Conservation (phyloP, 2,797 vertebrate genomes). For the Poecilia gillii region DNA sequence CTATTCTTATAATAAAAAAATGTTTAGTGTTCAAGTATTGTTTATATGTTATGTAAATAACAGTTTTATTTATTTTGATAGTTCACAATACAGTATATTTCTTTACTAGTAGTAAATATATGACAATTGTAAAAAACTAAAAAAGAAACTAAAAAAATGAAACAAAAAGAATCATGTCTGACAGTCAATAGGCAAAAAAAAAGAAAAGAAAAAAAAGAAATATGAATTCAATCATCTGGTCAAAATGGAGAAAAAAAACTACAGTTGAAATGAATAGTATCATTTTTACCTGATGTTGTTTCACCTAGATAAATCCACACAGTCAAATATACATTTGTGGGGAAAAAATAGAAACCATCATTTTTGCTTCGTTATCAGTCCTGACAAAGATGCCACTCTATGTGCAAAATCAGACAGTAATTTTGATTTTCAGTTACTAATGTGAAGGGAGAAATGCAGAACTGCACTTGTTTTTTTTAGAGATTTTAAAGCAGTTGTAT, state of each 20-base stretch:
- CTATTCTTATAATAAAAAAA: conserved; percentile 71
- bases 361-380: conserved; percentile 30
- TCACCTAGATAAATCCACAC: conserved; percentile 7
- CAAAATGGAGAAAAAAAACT: conserved; percentile 3
- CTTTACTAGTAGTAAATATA: conserved; percentile 74
- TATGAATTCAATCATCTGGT: conserved; percentile 32
- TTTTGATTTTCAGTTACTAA: conserved; percentile 28
- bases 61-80: conserved; percentile 87
- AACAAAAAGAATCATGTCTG: conserved; percentile 33
- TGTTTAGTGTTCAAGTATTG: conserved; percentile 72
- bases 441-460: conserved; percentile 32
- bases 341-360: not conserved
- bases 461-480: conserved; percentile 1
- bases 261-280: not conserved
- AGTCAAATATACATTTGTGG: conserved; percentile 1
- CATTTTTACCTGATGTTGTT: conserved; percentile 8
- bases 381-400: conserved; percentile 55
- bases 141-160: conserved; percentile 16
- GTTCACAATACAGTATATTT: conserved; percentile 84
- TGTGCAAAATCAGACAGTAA: conserved; percentile 30
- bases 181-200: conserved; percentile 39
- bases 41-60: conserved; percentile 85
- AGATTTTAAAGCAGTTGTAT: conserved; percentile 46
- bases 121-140: conserved; percentile 49
- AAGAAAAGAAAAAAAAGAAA: conserved; percentile 38